Evolutionary conservation across 92 coral and sea anemone genomes (phyloP).

Genomic region (Diadumene lineata): DNA sequence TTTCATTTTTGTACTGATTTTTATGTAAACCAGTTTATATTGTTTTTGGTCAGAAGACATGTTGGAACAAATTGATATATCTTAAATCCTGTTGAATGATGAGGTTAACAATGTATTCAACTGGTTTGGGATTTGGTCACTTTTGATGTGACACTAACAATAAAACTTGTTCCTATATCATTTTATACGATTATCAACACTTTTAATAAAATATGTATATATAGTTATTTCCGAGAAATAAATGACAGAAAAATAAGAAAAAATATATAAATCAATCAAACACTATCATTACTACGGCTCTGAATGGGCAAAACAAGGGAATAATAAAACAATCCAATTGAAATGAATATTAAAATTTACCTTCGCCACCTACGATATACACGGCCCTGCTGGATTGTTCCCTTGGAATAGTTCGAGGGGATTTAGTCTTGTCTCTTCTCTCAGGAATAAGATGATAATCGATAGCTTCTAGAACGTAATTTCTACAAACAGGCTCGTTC

Average conservation of each 20-base stretch:
- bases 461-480: slow-evolving; percentile 82
- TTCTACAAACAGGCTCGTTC: slow-evolving; percentile 75
- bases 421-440: slow-evolving; percentile 58
- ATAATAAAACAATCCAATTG: too few species aligned
- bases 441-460: slow-evolving; percentile 95
- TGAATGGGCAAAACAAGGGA: too few species aligned
- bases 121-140: too few species aligned
- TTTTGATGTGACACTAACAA: too few species aligned
- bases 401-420: slow-evolving; percentile 75
- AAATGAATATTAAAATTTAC: slow-evolving; percentile 41
- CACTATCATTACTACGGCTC: too few species aligned
- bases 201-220: too few species aligned
- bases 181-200: too few species aligned
- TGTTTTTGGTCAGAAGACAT: neutral
- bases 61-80: neutral
- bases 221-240: too few species aligned
- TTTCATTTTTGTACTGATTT: neutral
- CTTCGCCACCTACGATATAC: slow-evolving; percentile 96
- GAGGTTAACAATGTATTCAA: neutral
- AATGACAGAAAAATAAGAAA: too few species aligned
- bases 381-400: slow-evolving; percentile 84
- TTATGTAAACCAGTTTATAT: neutral
- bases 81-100: neutral
- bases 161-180: too few species aligned
- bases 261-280: too few species aligned